Evolutionary conservation across 2,797 vertebrate genomes (phyloP).

Genomic region (Varecia variegata): DNA sequence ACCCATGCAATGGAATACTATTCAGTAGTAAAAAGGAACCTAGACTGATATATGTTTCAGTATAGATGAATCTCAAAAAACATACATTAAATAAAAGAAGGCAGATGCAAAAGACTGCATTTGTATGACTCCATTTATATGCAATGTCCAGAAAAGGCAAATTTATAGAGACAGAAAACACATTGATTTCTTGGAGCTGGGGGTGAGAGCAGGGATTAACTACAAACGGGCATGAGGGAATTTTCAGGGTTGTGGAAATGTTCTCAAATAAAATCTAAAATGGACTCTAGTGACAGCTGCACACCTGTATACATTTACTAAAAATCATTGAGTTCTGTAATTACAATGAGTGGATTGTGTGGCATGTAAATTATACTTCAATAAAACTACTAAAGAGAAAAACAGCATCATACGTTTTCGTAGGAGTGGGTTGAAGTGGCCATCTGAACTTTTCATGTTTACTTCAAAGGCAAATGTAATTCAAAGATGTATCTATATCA

Average conservation of each 20-base stretch:
- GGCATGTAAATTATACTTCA: background rate
- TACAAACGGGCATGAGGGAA: background rate
- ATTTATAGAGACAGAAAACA: background rate
- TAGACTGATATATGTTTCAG: background rate
- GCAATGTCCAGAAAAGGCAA: slow-evolving; percentile 20
- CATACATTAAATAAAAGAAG: background rate
- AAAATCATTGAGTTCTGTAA: background rate
- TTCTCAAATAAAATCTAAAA: slow-evolving; percentile 7
- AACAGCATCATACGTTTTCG: background rate
- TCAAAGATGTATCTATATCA: background rate
- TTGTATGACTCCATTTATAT: background rate
- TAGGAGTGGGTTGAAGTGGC: background rate
- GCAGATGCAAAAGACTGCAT: background rate
- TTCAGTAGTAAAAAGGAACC: background rate
- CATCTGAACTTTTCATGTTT: background rate
- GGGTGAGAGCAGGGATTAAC: background rate
- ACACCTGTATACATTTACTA: background rate
- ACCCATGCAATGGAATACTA: background rate
- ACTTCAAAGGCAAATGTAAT: background rate
- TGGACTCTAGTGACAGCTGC: background rate
- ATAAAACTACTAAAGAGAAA: background rate
- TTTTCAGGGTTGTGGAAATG: background rate
- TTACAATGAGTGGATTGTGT: background rate
- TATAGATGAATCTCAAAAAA: background rate
- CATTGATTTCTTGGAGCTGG: background rate